Conservation (phyloP, 2,113 vertebrate genomes). For the Petrocephalus zakoni region DNA sequence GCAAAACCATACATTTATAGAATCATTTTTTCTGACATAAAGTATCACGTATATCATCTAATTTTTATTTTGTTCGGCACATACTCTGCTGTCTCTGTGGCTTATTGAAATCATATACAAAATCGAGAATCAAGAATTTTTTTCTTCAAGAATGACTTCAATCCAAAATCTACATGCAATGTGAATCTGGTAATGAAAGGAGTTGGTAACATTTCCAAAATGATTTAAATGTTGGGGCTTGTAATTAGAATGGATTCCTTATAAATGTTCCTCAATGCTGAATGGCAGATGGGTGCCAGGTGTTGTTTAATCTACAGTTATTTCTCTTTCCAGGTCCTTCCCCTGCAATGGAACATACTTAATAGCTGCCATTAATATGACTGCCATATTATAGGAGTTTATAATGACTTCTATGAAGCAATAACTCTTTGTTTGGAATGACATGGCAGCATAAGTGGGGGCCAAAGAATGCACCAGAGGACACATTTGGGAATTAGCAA, state of each 20-base stretch:
- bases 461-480: slow-evolving; percentile 28
- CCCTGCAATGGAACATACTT: slow-evolving; percentile 38
- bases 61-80: background rate
- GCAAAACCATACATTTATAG: slow-evolving; percentile 45
- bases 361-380: slow-evolving; percentile 45
- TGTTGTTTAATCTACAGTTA: background rate
- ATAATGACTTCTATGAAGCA: slow-evolving; percentile 27
- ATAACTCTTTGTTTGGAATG: slow-evolving; percentile 32
- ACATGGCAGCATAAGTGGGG: slow-evolving; percentile 28
- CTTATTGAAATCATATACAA: background rate
- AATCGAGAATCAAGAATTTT: background rate
- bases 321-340: slow-evolving; percentile 33
- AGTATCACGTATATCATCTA: background rate
- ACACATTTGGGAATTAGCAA: slow-evolving; percentile 38
- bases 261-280: background rate
- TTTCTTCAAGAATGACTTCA: background rate
- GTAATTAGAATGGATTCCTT: background rate
- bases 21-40: background rate
- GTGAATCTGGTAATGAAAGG: background rate
- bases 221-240: background rate
- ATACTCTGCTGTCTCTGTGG: background rate
- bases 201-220: background rate
- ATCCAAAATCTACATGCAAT: background rate
- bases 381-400: slow-evolving; percentile 36
- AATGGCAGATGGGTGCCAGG: background rate